Evolutionary conservation across 2,888 invertebrate species (phyloP).

Genomic region (Artemia sinica): DNA sequence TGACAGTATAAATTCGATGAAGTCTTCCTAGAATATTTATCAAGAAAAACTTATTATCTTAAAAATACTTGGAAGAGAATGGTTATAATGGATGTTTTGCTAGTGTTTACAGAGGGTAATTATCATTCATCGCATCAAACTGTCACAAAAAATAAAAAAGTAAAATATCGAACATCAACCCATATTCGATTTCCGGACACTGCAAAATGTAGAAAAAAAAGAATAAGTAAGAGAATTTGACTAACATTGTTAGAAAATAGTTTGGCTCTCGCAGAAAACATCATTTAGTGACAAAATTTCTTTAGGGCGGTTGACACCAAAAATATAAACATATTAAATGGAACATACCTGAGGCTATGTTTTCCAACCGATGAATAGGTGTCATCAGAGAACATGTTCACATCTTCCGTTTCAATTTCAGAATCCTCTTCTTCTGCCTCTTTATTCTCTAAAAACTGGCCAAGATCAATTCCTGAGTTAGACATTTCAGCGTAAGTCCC

Average conservation of each 20-base stretch:
- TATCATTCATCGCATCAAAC: too few relatives aligned
- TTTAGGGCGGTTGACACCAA: conserved; percentile 44
- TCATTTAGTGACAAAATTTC: conserved; percentile 52
- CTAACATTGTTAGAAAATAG: background rate
- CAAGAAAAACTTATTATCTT: too few relatives aligned
- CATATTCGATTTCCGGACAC: too few relatives aligned
- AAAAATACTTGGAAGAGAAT: too few relatives aligned
- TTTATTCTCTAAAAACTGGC: conserved; percentile 32
- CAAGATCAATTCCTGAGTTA: conserved; percentile 57
- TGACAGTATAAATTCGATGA: too few relatives aligned
- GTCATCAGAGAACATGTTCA: conserved; percentile 29
- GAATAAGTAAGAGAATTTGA: background rate
- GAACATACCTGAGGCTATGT: conserved; percentile 41
- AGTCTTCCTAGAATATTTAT: too few relatives aligned
- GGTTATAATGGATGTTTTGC: too few relatives aligned
- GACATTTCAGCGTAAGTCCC: conserved; percentile 51
- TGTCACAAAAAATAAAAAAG: too few relatives aligned
- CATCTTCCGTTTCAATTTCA: conserved; percentile 24
- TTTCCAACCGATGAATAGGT: conserved; percentile 51
- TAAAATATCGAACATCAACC: too few relatives aligned
- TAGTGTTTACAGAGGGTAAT: too few relatives aligned
- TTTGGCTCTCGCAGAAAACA: conserved; percentile 46
- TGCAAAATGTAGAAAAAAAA: too few relatives aligned
- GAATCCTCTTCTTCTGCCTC: conserved; percentile 30
- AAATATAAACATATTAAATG: conserved; percentile 40